phyloP scores from a whole-genome alignment of 2,113 vertebrate genomes.

The Candoia aspera region DNA sequence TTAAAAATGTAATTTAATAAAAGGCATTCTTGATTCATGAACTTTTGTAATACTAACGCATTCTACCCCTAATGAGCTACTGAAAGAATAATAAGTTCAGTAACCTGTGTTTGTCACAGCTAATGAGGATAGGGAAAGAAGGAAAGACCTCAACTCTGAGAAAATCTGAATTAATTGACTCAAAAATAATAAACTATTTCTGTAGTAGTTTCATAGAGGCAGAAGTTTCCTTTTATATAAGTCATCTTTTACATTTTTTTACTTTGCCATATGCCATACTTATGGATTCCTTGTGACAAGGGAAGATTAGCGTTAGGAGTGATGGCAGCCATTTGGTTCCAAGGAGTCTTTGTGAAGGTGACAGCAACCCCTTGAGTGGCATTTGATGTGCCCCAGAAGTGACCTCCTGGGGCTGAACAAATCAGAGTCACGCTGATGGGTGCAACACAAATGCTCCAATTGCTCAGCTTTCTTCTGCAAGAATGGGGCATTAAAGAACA shows the following conservation, averaged over 20 bases:
- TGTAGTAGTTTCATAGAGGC: conserved; percentile 49
- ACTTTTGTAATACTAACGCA: conserved; percentile 47
- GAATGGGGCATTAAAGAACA: background rate
- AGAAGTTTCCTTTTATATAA: conserved; percentile 52
- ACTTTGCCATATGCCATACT: conserved; percentile 38
- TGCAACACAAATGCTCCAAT: background rate
- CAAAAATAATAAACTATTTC: conserved; percentile 64
- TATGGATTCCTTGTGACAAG: conserved; percentile 30
- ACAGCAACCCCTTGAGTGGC: background rate
- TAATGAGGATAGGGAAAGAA: conserved; percentile 49
- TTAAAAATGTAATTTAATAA: conserved; percentile 21
- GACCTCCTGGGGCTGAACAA: background rate
- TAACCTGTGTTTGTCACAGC: conserved; percentile 61
- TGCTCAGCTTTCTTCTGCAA: background rate
- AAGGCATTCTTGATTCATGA: conserved; percentile 52
- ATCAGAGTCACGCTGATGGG: background rate
- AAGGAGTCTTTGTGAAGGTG: conserved; percentile 33
- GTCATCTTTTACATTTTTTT: conserved; percentile 51
- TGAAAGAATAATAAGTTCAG: conserved; percentile 61
- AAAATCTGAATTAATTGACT: conserved; percentile 64
- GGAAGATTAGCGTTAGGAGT: conserved; percentile 44
- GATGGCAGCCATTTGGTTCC: conserved; percentile 31
- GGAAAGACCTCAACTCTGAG: conserved; percentile 43
- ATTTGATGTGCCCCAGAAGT: background rate
- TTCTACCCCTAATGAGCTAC: conserved; percentile 63